phyloP scores from a whole-genome alignment of 2,797 vertebrate species.

The Hipposideros larvatus region DNA sequence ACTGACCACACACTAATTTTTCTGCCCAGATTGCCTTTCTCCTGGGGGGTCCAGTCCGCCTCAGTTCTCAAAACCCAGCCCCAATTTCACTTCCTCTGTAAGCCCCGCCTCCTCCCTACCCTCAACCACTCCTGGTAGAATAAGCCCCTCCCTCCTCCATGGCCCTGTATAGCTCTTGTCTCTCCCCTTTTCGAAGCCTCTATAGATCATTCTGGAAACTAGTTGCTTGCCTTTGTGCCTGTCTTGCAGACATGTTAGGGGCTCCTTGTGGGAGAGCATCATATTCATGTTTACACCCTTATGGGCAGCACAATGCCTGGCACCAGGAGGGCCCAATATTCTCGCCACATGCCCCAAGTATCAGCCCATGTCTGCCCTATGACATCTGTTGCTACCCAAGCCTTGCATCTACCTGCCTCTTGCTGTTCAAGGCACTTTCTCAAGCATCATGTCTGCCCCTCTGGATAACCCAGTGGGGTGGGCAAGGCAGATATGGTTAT shows the following conservation, averaged over 20 bases:
- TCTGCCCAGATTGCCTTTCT: not conserved
- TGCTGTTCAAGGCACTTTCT: not conserved
- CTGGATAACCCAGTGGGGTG: not conserved
- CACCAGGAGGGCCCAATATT: not conserved
- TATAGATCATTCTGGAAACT: not conserved
- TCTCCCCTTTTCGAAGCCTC: not conserved
- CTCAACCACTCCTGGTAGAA: not conserved
- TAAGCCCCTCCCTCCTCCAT: not conserved
- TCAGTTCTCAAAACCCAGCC: not conserved
- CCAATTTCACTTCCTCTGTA: not conserved
- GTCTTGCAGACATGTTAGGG: not conserved
- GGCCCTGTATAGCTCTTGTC: not conserved
- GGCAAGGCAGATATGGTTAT: not conserved
- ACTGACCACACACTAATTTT: not conserved
- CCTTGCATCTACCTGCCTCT: not conserved
- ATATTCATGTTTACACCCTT: not conserved
- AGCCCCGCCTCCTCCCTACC: not conserved
- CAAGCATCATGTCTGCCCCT: not conserved
- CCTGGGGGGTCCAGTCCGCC: not conserved
- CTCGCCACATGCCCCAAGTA: not conserved
- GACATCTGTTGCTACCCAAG: not conserved
- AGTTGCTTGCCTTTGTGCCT: not conserved
- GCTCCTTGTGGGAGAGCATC: not conserved
- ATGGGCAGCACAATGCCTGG: not conserved
- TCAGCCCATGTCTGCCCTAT: not conserved